Conservation (phyloP, 2,888 invertebrate species). For the Geotrupes spiniger region DNA sequence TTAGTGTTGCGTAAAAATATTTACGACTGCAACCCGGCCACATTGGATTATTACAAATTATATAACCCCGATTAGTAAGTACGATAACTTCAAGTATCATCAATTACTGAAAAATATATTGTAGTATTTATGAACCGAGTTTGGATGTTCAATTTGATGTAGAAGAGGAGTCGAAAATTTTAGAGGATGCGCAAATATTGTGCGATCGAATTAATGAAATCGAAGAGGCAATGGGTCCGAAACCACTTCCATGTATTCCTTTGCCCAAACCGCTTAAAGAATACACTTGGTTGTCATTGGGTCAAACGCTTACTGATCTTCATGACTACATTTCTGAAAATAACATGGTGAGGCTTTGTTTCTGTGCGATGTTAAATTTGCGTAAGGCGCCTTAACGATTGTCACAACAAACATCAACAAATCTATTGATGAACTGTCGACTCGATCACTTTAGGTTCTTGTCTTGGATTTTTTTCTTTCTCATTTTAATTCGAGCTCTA, state of each 20-base stretch:
- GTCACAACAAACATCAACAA: too few species aligned
- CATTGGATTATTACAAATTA: constrained; percentile 64
- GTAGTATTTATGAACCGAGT: constrained; percentile 50
- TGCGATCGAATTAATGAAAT: constrained; percentile 56
- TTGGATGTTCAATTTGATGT: constrained; percentile 53
- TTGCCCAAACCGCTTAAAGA: constrained; percentile 59
- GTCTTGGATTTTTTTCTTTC: too few species aligned
- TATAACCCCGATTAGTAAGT: constrained; percentile 60
- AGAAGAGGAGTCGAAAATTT: constrained; percentile 53
- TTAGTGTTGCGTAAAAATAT: constrained; percentile 72
- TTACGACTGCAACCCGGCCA: constrained; percentile 64
- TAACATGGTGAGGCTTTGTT: constrained; percentile 47
- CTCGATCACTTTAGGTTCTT: too few species aligned
- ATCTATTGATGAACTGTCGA: too few species aligned
- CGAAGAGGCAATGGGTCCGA: constrained; percentile 54
- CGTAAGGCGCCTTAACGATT: too few species aligned
- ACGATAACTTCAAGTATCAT: too few species aligned
- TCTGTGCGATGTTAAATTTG: too few species aligned
- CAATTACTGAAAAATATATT: too few species aligned
- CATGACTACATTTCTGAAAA: constrained; percentile 64
- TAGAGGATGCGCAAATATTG: constrained; percentile 60
- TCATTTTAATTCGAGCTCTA: too few species aligned
- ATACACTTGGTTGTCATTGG: constrained; percentile 65
- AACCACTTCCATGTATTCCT: constrained; percentile 56
- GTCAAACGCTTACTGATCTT: constrained; percentile 62